Conservation (phyloP, 30 jellyfish, hydroid and myxozoan species). For the Turritopsis dohrnii region DNA sequence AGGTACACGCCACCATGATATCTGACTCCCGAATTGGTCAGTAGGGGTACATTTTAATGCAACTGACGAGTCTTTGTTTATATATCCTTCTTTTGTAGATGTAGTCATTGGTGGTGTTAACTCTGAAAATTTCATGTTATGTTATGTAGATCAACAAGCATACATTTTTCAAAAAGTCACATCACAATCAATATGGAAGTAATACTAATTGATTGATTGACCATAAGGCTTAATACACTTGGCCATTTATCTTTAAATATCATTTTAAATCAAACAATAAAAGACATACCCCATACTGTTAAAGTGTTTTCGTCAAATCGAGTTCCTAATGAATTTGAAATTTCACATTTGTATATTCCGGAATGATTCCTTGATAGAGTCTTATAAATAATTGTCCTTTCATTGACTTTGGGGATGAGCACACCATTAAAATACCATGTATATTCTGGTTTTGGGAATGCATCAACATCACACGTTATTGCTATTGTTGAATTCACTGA, state of each 20-base stretch:
- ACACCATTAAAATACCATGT: conserved; percentile 20
- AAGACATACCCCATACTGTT: neutral
- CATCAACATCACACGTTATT: conserved; percentile 12
- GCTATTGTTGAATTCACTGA: conserved; percentile 22
- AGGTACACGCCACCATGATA: conserved; percentile 10
- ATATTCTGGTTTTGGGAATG: conserved; percentile 28
- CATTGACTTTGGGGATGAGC: neutral
- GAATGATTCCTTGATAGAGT: neutral
- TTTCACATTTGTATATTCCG: conserved; percentile 11
- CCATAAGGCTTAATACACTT: too few relatives aligned
- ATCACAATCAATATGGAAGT: too few relatives aligned
- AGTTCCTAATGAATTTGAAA: conserved; percentile 15
- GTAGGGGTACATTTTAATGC: conserved; percentile 3
- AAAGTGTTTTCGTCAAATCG: neutral
- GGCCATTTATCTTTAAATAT: too few relatives aligned
- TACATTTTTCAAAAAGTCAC: too few relatives aligned
- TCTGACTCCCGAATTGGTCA: neutral
- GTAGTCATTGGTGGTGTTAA: neutral
- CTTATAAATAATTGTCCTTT: neutral
- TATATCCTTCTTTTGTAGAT: neutral
- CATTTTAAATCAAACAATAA: too few relatives aligned
- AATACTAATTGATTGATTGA: too few relatives aligned
- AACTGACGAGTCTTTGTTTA: neutral
- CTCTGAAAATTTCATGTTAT: neutral
- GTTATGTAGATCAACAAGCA: too few relatives aligned